A percentile compares a stretch with the other conserved stretches of the same genome.
These are phyloP conservation scores for Ploceus nigricollis DNA, from an alignment of 2,113 vertebrate species.

Conservation along the genomic window DNA sequence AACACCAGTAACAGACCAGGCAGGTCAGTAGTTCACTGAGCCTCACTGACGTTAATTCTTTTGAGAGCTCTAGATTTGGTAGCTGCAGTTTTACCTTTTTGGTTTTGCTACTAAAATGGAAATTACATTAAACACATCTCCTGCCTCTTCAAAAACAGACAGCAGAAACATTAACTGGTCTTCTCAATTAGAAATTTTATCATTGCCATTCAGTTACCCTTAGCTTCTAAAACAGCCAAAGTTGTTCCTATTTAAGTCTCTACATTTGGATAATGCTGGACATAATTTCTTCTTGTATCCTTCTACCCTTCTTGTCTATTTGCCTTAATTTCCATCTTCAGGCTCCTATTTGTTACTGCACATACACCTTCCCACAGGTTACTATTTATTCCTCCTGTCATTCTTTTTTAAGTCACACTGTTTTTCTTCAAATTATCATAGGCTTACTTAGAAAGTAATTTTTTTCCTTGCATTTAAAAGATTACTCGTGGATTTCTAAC, in stretches of 20 bases:
- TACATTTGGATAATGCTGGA: neutral
- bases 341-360: neutral
- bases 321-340: neutral
- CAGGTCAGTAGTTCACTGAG: neutral
- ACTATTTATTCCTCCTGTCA: neutral
- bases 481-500: neutral
- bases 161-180: neutral
- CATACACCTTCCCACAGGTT: neutral
- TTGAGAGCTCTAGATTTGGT: neutral
- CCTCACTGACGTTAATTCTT: neutral
- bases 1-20: neutral
- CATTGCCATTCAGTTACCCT: neutral
- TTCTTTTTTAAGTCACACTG: neutral
- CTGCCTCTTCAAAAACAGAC: neutral
- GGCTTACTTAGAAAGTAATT: neutral
- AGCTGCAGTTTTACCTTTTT: neutral
- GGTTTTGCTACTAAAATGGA: neutral
- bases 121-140: neutral
- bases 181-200: neutral
- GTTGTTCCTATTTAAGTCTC: neutral
- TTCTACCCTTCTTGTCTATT: neutral
- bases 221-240: neutral
- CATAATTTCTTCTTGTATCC: neutral
- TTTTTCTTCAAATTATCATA: neutral
- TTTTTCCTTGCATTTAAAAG: neutral